Conservation (phyloP, 1,140 invertebrate genomes). For the Apis mellifera region DNA sequence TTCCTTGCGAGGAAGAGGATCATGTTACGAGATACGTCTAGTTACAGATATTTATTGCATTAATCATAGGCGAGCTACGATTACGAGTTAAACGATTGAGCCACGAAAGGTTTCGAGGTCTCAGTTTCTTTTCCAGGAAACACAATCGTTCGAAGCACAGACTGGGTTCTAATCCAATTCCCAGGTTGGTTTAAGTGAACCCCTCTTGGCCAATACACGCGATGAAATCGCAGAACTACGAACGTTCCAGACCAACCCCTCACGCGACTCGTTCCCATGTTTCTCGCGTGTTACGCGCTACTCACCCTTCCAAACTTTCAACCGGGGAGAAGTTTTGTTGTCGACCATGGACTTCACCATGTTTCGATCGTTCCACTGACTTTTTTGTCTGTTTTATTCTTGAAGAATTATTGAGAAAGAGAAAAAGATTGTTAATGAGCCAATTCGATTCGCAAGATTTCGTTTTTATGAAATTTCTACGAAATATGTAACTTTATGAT, state of each 20-base stretch:
- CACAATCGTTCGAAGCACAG: neutral
- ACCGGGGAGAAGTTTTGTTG: conserved; percentile 16
- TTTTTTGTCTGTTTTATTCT: neutral
- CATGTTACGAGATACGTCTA: neutral
- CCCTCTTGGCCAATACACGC: conserved; percentile 6
- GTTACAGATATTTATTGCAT: conserved; percentile 19
- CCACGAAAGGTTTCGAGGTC: conserved; percentile 13
- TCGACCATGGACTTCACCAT: neutral
- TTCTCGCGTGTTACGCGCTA: conserved; percentile 18
- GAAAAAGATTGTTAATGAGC: neutral
- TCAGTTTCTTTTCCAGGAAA: conserved; percentile 20
- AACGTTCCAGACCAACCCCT: conserved; percentile 2
- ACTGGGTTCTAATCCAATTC: conserved; percentile 41
- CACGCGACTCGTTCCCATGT: neutral
- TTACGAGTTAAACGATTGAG: conserved; percentile 18
- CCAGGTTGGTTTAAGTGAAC: conserved; percentile 14
- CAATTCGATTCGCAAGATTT: conserved; percentile 19
- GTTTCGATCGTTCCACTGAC: neutral
- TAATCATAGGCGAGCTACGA: conserved; percentile 1
- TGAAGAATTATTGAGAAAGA: neutral
- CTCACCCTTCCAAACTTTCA: conserved; percentile 15
- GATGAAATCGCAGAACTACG: conserved; percentile 32
- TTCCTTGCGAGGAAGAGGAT: neutral
- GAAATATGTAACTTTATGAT: too few relatives aligned
- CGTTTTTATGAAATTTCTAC: neutral